Evolutionary conservation across 2,113 vertebrate genomes (phyloP).

Genomic region (Procavia capensis): DNA sequence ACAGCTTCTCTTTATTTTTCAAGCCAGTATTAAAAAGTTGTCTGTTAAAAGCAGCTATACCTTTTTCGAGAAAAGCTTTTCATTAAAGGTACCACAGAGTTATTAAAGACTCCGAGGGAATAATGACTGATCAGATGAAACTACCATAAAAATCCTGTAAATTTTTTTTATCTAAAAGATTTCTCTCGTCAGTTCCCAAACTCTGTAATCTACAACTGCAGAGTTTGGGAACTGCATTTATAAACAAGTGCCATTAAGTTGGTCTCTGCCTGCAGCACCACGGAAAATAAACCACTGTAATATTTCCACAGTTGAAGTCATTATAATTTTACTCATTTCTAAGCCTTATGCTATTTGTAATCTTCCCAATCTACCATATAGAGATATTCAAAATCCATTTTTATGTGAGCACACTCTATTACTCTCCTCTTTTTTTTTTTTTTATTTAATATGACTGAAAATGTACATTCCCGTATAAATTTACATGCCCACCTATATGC

Average conservation of each 20-base stretch:
- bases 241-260: constrained; percentile 64
- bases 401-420: constrained; percentile 73
- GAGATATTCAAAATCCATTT: constrained; percentile 68
- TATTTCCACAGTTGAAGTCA: constrained; percentile 63
- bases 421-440: constrained; percentile 81
- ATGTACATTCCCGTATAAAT: too few species aligned
- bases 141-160: constrained; percentile 55
- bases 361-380: constrained; percentile 77
- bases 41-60: constrained; percentile 62
- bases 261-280: constrained; percentile 71
- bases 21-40: constrained; percentile 59
- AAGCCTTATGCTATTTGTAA: constrained; percentile 71
- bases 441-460: too few species aligned
- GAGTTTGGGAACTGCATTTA: too few species aligned
- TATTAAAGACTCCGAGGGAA: constrained; percentile 70
- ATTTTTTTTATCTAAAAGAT: constrained; percentile 45
- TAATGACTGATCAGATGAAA: constrained; percentile 56
- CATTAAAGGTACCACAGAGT: constrained; percentile 56
- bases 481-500: too few species aligned
- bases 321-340: constrained; percentile 63
- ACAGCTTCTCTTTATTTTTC: constrained; percentile 56
- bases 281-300: constrained; percentile 76
- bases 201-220: constrained; percentile 48
- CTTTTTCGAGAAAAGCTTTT: constrained; percentile 69
- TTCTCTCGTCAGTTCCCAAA: constrained; percentile 61